phyloP scores from a whole-genome alignment of 2,888 invertebrate genomes.

The Hoplodrina blanda region DNA sequence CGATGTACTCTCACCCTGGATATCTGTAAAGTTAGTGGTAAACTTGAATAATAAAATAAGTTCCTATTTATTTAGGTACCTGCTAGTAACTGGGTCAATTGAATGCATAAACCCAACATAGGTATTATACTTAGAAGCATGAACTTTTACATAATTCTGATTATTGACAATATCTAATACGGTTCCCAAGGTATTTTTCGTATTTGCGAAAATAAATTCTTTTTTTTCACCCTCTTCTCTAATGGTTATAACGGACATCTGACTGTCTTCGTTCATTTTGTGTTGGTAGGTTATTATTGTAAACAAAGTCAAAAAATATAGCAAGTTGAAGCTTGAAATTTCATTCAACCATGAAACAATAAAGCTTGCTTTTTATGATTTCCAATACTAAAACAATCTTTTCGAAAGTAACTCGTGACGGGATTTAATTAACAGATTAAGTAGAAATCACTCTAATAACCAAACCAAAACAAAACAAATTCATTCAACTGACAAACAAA shows the following conservation, averaged over 20 bases:
- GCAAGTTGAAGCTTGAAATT: not conserved
- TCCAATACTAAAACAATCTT: too few relatives aligned
- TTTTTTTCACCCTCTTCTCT: conserved; percentile 19
- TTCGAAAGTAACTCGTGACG: too few relatives aligned
- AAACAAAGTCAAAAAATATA: not conserved
- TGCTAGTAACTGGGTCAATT: conserved; percentile 80
- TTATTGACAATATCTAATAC: conserved; percentile 73
- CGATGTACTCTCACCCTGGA: not conserved
- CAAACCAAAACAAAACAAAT: not conserved
- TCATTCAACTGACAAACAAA: not conserved
- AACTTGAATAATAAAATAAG: not conserved
- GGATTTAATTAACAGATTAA: too few relatives aligned
- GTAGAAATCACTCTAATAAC: not conserved
- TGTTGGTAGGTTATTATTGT: not conserved
- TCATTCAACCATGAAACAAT: not conserved
- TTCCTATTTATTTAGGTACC: conserved; percentile 68
- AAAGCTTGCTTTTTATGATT: not conserved
- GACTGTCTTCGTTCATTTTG: conserved; percentile 18
- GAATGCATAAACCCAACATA: conserved; percentile 81
- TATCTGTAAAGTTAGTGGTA: not conserved
- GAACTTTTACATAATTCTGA: conserved; percentile 78
- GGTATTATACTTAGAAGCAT: conserved; percentile 72
- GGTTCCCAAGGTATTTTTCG: conserved; percentile 62
- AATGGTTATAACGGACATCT: not conserved
- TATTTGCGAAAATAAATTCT: conserved; percentile 29